These are phyloP conservation scores for Phainopepla nitens DNA, from an alignment of 2,113 vertebrate genomes.

Conservation along the genomic window DNA sequence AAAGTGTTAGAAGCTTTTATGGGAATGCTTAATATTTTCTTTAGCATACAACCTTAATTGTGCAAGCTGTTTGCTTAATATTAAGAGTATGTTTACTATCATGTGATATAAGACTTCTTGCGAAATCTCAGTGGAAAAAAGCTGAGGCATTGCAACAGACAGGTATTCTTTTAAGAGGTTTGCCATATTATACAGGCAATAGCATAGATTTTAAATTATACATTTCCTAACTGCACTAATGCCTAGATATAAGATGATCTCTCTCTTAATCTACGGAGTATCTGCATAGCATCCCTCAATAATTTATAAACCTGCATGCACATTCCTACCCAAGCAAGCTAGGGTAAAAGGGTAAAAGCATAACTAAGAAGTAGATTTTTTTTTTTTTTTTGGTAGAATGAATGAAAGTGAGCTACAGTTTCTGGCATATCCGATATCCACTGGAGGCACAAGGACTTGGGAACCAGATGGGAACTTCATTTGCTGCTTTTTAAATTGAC, in stretches of 20 bases:
- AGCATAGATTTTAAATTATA: not conserved
- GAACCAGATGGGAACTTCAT: not conserved
- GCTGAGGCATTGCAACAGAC: not conserved
- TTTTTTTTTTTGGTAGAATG: not conserved
- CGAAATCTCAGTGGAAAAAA: not conserved
- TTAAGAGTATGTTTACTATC: not conserved
- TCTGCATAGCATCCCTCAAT: not conserved
- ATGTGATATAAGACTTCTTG: not conserved
- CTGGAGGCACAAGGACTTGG: not conserved
- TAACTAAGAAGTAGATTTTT: not conserved
- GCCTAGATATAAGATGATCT: not conserved
- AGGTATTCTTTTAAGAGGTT: not conserved
- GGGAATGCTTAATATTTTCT: not conserved
- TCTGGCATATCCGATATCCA: rapidly evolving
- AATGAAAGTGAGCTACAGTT: not conserved
- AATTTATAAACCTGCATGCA: not conserved
- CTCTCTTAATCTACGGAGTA: not conserved
- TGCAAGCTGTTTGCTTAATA: not conserved
- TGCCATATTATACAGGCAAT: not conserved
- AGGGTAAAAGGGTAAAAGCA: not conserved
- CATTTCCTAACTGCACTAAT: not conserved
- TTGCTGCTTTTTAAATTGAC: not conserved
- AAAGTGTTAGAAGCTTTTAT: not conserved
- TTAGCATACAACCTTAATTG: not conserved
- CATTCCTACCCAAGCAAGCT: not conserved